A percentile compares a stretch with the other conserved stretches of the same genome.
Evolutionary conservation across 2,797 vertebrate genomes (phyloP).

Genomic region (Octomys mimax): DNA sequence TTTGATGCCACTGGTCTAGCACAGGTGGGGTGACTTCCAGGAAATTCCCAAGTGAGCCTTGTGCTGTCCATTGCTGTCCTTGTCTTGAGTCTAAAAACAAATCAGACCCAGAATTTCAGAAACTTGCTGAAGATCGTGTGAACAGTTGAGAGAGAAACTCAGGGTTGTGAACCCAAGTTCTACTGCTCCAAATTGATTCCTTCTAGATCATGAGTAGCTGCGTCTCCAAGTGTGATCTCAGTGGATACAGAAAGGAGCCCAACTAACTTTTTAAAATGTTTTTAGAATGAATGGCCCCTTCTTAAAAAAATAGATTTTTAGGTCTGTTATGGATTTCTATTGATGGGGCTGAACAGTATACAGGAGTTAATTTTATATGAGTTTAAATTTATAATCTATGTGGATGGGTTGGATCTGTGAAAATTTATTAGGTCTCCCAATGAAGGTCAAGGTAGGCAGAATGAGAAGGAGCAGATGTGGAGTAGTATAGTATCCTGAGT

Average conservation of each 20-base stretch:
- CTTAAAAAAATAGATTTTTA: conserved; percentile 17
- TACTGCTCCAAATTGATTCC: conserved; percentile 14
- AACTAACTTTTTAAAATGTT: not conserved
- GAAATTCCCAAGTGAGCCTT: not conserved
- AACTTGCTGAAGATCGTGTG: not conserved
- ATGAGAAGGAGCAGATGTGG: not conserved
- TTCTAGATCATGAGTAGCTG: not conserved
- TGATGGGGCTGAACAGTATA: not conserved
- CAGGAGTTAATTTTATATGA: conserved; percentile 1
- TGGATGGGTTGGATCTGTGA: not conserved
- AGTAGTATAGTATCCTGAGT: not conserved
- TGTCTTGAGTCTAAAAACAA: not conserved
- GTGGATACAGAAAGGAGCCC: not conserved
- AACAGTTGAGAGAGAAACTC: not conserved
- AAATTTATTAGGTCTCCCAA: not conserved
- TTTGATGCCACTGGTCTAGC: not conserved
- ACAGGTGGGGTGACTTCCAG: not conserved
- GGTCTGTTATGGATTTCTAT: not conserved
- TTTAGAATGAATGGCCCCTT: conserved; percentile 38
- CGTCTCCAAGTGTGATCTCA: not conserved
- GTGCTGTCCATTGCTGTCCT: not conserved
- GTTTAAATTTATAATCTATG: not conserved
- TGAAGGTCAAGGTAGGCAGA: not conserved
- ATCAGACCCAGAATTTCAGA: conserved; percentile 5
- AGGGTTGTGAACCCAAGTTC: not conserved